Evolutionary conservation across 1,140 invertebrate genomes (phyloP), one percentile per base, ranked within the genome.

Genomic region (Euwallacea similis): DNA sequence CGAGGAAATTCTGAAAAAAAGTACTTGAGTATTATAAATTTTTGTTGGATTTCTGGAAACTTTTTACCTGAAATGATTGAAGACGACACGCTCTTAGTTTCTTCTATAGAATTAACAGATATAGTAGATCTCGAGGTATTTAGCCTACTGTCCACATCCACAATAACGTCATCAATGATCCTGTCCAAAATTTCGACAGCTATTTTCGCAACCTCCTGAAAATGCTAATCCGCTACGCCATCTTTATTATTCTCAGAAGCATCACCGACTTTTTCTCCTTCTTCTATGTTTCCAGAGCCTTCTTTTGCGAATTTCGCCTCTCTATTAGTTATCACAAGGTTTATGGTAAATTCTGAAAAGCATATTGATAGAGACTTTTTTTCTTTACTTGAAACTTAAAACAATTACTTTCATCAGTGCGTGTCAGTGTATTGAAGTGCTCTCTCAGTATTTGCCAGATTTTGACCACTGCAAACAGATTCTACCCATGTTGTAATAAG

Each of bases 401-500:
- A 61, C 11, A 41, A 43, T 7, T 68, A 59, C 56, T 68, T 7
- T 69, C 66, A 66, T 58, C 75, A 58, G 68, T 79, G 77, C 16
- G 79, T 74, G 74, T 85, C 84, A 64, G 83, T n/a, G n/a, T n/a
- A n/a, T n/a, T 95, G 74, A 96, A 95, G 79, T 95, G 92, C 74
- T 95, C 93, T 7, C 92, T 93, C 7, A 95, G 83, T 0, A 94
- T 92, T 83, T 98, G 93, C 98, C 98, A 99, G 74, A 99, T 99
- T 73, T 96, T 88, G 97, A 99, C 96, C 96, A 98, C 81, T 99
- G 97, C 66, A 99, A 84, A 78, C 98, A 89, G 77, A 99, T 99
- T 76, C 98, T 89, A 7, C 96, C 96, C 98, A 99, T 99, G 81
- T 99, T 99, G 84, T 99, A 99, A 80, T 99, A 99, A 0, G 97